Base-by-base conservation (phyloP, 2,888 invertebrate species). In the Scaptomyza caliginosa region DNA sequence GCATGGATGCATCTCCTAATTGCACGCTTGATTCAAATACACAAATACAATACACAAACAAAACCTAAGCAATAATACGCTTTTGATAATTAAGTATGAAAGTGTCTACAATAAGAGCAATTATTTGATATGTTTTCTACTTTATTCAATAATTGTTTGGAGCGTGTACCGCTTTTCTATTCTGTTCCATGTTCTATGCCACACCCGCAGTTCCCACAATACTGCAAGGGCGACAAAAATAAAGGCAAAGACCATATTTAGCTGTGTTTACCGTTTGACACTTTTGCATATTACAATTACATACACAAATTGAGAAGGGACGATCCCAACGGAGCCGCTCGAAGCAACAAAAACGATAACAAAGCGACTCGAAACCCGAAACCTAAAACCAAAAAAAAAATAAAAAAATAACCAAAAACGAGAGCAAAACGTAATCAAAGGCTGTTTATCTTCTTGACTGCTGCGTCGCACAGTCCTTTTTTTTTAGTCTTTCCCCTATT, bases 391-490 rank as follows among this genome's bases (percentile, higher is more conserved):
- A n/a, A 10, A 50, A 3, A 36, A 36, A 36, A 16, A 24, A 34
- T 17, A 11, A 24, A 19, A 5, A 34, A 39, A 19, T 21, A 55
- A 13, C 3, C 34, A 46, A 39, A 36, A 39, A 39, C 28, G 42
- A 55, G 48, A 52, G 34, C 17, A 16, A 59, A 77, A 56, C 74
- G 50, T 67, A 80, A 80, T 87, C 85, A 81, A 78, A 77, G 67
- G 70, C 82, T 85, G 87, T 80, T 85, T 85, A 87, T 87, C 80
- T 81, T 84, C 32, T 54, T 60, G 72, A 71, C 76, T 71, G 71
- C 63, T 45, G 54, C 54, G 36, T 34, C 32, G 3, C 32, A 32
- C 26, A 51, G 55, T 58, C 58, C 55, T 52, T 51, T 46, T 40
- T 54, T 28, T 46, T 19, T 45, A 5, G 3, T 8, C 11, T 13